These are phyloP conservation scores for Cotesia chilonis DNA, from an alignment of 1,140 invertebrate species.

Conservation along the genomic window DNA sequence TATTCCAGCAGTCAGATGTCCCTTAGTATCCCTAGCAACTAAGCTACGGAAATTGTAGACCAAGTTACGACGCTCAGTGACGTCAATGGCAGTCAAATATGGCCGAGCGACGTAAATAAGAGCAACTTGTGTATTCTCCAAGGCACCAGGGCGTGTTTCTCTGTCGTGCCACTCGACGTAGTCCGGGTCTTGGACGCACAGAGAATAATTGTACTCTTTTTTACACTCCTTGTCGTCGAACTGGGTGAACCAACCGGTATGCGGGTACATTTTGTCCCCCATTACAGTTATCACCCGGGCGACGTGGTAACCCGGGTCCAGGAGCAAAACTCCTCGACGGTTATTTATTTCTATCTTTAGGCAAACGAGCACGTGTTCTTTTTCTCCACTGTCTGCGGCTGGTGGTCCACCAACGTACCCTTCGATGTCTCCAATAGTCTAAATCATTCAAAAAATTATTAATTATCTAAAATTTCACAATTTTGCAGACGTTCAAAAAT, in stretches of 20 bases:
- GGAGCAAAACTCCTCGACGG: slow-evolving; percentile 77
- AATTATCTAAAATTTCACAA: slow-evolving; percentile 14
- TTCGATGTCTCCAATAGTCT: slow-evolving; percentile 73
- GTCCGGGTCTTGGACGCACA: slow-evolving; percentile 70
- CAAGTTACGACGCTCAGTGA: slow-evolving; percentile 87
- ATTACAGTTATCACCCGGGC: slow-evolving; percentile 86
- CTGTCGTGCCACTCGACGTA: slow-evolving; percentile 86
- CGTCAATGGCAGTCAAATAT: slow-evolving; percentile 82
- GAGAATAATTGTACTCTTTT: slow-evolving; percentile 84
- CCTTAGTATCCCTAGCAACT: slow-evolving; percentile 80
- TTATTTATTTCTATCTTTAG: slow-evolving; percentile 77
- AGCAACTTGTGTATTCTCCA: slow-evolving; percentile 63
- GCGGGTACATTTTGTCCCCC: slow-evolving; percentile 83
- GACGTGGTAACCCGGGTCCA: slow-evolving; percentile 92
- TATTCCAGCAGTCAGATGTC: slow-evolving; percentile 80
- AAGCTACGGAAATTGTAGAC: slow-evolving; percentile 88
- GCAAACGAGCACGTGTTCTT: slow-evolving; percentile 89
- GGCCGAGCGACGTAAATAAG: slow-evolving; percentile 81
- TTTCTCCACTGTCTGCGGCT: slow-evolving; percentile 75
- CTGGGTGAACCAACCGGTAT: slow-evolving; percentile 88
- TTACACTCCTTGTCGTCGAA: slow-evolving; percentile 75
- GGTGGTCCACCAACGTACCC: slow-evolving; percentile 72
- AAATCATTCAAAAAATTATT: slow-evolving; percentile 10
- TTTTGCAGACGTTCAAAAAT: not conserved
- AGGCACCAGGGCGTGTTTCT: slow-evolving; percentile 70